Evolutionary conservation across 2,888 invertebrate genomes (phyloP).

Genomic region (Parnassius mnemosyne): DNA sequence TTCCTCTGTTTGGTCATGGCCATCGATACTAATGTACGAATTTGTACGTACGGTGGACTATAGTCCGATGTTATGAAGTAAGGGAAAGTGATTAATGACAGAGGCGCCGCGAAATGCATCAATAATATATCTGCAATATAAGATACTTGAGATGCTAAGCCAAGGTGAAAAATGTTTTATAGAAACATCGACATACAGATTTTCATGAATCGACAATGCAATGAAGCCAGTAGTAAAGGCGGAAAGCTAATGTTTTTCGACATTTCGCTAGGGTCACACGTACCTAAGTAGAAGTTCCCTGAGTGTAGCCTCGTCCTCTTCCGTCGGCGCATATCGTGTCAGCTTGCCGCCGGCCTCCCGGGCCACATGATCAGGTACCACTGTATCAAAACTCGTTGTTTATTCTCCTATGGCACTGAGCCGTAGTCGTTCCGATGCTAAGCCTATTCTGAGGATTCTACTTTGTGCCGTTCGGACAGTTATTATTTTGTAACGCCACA

Average conservation of each 20-base stretch:
- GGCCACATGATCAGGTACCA: conserved; percentile 79
- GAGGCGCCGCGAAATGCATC: conserved; percentile 59
- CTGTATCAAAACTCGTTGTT: conserved; percentile 74
- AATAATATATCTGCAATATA: conserved; percentile 67
- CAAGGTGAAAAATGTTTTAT: conserved; percentile 55
- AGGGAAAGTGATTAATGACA: conserved; percentile 54
- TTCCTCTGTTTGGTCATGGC: conserved; percentile 47
- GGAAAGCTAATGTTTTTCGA: conserved; percentile 58
- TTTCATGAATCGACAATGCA: conserved; percentile 51
- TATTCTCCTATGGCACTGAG: conserved; percentile 46
- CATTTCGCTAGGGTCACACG: conserved; percentile 63
- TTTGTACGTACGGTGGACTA: conserved; percentile 48
- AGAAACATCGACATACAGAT: conserved; percentile 58
- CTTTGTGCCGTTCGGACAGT: background rate
- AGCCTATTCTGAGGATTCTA: conserved; percentile 4
- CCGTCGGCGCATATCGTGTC: conserved; percentile 90
- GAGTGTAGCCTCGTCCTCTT: conserved; percentile 96
- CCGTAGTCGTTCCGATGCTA: background rate
- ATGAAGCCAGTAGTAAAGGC: conserved; percentile 71
- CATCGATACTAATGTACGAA: conserved; percentile 60
- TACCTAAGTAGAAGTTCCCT: conserved; percentile 97
- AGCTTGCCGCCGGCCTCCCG: conserved; percentile 81
- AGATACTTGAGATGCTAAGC: conserved; percentile 76
- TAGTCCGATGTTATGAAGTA: conserved; percentile 55
- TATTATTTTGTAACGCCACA: no score